These are phyloP conservation scores for Drosophila prolongata DNA, from an alignment of 2,888 invertebrate genomes.

Conservation along the genomic window DNA sequence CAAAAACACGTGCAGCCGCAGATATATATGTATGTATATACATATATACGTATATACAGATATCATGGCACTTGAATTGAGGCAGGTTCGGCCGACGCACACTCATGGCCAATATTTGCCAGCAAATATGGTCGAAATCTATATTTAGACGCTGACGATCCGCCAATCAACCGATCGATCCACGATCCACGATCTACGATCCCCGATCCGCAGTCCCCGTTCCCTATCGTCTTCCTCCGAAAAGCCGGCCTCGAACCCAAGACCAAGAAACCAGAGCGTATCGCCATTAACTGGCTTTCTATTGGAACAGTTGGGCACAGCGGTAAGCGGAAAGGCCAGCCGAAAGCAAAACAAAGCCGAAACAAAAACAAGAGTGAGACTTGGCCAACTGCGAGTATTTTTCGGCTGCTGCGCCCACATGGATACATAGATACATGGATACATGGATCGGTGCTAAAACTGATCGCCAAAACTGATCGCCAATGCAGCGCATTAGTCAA, in stretches of 20 bases:
- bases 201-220: background rate
- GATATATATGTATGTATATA: background rate
- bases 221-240: constrained; percentile 19
- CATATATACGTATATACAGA: background rate
- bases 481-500: constrained; percentile 35
- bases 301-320: constrained; percentile 72
- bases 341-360: constrained; percentile 15
- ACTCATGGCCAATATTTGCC: constrained; percentile 80
- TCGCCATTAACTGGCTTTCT: constrained; percentile 62
- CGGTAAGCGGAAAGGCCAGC: constrained; percentile 35
- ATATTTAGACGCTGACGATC: constrained; percentile 77
- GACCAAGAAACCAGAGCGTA: constrained; percentile 30
- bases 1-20: constrained; percentile 64
- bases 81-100: constrained; percentile 64
- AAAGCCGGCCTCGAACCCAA: constrained; percentile 56
- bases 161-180: constrained; percentile 29
- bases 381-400: constrained; percentile 23
- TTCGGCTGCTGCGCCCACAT: constrained; percentile 55
- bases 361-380: constrained; percentile 36
- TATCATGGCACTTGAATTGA: constrained; percentile 52
- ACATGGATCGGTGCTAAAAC: constrained; percentile 13
- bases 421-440: background rate
- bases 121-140: constrained; percentile 80
- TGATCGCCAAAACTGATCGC: constrained; percentile 21
- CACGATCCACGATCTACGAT: background rate